Conservation (phyloP, 2,113 vertebrate genomes). For the Platysternon megacephalum region DNA sequence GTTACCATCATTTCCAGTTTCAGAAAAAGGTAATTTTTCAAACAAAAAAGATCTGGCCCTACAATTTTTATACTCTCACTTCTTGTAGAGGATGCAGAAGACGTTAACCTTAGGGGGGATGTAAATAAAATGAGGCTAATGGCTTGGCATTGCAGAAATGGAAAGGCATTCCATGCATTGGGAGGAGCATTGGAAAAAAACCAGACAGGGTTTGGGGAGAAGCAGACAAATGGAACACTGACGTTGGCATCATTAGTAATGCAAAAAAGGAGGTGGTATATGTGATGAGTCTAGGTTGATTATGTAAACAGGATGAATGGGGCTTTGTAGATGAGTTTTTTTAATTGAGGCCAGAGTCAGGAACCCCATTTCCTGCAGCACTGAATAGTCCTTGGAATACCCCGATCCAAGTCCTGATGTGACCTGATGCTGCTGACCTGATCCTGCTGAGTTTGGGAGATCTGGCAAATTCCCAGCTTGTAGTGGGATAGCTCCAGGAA, state of each 20-base stretch:
- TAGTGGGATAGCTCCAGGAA: background rate
- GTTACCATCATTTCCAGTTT: background rate
- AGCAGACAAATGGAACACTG: background rate
- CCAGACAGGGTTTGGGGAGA: background rate
- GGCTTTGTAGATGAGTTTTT: background rate
- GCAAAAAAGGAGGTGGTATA: background rate
- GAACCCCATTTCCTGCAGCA: background rate
- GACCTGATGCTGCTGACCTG: fast-evolving
- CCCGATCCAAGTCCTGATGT: background rate
- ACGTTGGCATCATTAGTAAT: background rate
- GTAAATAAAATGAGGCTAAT: background rate
- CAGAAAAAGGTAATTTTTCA: background rate
- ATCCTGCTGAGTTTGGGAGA: background rate
- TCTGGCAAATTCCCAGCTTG: constrained; percentile 3
- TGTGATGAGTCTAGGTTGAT: background rate
- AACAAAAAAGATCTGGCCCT: background rate
- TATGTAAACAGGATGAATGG: background rate
- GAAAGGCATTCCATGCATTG: background rate
- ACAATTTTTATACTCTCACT: constrained; percentile 18
- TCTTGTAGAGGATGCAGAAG: background rate
- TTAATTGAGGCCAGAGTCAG: background rate
- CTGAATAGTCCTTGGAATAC: background rate
- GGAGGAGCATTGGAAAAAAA: background rate
- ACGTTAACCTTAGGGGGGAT: background rate
- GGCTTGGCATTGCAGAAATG: background rate